A percentile compares a stretch with the other conserved stretches of the same genome.
These are phyloP conservation scores for Allobates femoralis DNA, from an alignment of 2,797 vertebrate species.

Conservation along the genomic window DNA sequence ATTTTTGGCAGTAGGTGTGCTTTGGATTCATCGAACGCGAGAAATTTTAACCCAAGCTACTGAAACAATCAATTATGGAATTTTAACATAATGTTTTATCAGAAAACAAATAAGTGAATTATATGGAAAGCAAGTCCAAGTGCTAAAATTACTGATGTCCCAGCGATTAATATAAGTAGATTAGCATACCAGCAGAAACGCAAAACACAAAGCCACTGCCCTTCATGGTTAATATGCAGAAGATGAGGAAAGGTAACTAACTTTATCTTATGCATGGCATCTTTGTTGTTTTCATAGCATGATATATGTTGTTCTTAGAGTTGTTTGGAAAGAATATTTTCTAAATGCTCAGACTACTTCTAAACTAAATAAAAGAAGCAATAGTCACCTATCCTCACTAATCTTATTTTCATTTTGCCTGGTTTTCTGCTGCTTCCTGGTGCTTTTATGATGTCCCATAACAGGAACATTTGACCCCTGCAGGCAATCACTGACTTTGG, in stretches of 20 bases:
- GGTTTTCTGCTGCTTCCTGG: too few species aligned
- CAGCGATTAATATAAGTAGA: not conserved
- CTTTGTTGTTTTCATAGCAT: not conserved
- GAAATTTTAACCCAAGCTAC: not conserved
- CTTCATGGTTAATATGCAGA: constrained; percentile 11
- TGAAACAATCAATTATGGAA: not conserved
- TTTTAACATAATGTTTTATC: not conserved
- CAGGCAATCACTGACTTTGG: too few species aligned
- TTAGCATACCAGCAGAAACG: not conserved
- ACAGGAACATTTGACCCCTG: too few species aligned
- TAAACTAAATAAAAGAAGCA: too few species aligned
- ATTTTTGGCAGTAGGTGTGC: not conserved
- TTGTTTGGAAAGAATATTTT: too few species aligned
- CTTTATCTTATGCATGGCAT: constrained; percentile 27
- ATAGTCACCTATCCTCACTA: too few species aligned
- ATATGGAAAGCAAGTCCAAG: not conserved
- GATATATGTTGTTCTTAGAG: not conserved
- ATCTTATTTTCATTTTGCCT: too few species aligned
- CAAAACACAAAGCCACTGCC: not conserved
- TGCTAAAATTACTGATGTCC: not conserved
- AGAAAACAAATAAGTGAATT: not conserved
- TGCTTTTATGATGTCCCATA: too few species aligned
- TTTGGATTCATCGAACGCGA: not conserved
- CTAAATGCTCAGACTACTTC: too few species aligned
- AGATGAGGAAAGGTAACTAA: constrained; percentile 41